Evolutionary conservation across 2,888 invertebrate genomes (phyloP).

Genomic region (Callyntrura sp.): DNA sequence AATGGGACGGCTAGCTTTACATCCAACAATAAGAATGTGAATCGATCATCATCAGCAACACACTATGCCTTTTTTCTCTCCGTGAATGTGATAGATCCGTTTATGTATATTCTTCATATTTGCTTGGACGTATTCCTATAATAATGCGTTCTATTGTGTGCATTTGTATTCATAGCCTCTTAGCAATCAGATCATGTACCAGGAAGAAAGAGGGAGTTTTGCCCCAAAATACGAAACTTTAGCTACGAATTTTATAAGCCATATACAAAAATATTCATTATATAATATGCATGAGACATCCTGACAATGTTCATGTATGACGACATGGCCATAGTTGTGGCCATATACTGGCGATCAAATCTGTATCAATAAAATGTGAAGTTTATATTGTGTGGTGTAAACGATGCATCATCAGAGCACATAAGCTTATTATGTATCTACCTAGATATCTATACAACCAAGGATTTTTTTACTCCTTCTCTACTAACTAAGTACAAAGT

Average conservation of each 20-base stretch:
- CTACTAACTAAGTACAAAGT: slow-evolving; percentile 51
- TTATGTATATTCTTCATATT: slow-evolving; percentile 50
- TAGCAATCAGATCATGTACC: slow-evolving; percentile 66
- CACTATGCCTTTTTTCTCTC: slow-evolving; percentile 55
- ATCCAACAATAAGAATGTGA: slow-evolving; percentile 70
- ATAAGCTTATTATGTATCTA: background rate
- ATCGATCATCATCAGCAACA: slow-evolving; percentile 69
- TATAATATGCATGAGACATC: slow-evolving; percentile 8
- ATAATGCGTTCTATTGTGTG: slow-evolving; percentile 46
- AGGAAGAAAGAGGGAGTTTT: slow-evolving; percentile 58
- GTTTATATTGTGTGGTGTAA: background rate
- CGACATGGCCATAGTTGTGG: background rate
- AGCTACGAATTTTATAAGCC: slow-evolving; percentile 37
- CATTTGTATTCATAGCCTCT: slow-evolving; percentile 46
- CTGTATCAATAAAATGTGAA: background rate
- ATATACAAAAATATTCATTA: slow-evolving; percentile 38
- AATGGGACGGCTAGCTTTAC: slow-evolving; percentile 63
- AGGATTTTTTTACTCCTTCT: background rate
- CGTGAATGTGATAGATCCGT: slow-evolving; percentile 63
- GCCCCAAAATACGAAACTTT: slow-evolving; percentile 34
- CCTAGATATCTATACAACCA: background rate
- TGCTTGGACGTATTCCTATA: slow-evolving; percentile 47
- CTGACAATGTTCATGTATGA: background rate
- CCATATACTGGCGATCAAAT: slow-evolving; percentile 37
- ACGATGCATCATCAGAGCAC: background rate